Base-by-base conservation (phyloP, 2,888 invertebrate species). In the Ennomos fuscantarius region DNA sequence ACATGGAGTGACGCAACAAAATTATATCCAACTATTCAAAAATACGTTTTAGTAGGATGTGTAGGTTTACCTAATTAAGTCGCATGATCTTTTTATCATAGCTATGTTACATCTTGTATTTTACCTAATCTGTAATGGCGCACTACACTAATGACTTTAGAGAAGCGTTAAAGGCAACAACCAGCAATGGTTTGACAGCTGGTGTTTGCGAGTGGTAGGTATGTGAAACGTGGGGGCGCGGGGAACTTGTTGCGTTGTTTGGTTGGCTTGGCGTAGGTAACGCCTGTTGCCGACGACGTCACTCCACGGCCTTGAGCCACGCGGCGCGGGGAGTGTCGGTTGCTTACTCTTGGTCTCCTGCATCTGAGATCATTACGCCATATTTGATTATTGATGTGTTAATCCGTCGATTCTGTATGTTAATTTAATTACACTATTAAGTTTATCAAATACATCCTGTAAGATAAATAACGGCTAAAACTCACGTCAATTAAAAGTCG, bases 241-340 rank as follows among this genome's bases (percentile, higher is more conserved):
- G 77, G 78, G 86, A 89, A 89, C 91, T 89, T 90, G 88, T 92
- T 91, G 90, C 87, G 87, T 84, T 87, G 87, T 87, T 89, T 87
- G 82, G 87, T 62, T 68, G 62, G 62, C 60, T 84, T 85, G 86
- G 81, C 82, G 82, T 80, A 68, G 69, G 67, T 79, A 82, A 81
- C 83, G 86, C 58, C 58, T 53, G 58, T 59, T 85, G 87, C 85
- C 76, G 76, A 35, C 82, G 79, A 87, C 90, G 88, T 86, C 87
- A 88, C 74, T 68, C 64, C 68, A 74, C 82, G 89, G 81, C 82
- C 83, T 84, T 82, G 82, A 77, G 81, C 76, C 76, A 74, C 77
- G 77, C 82, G 82, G 78, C 79, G 76, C 74, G 69, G 77, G 75
- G 74, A 79, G 70, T 76, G 78, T 74, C 76, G 73, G 67, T 70